phyloP scores from a whole-genome alignment of 2,113 vertebrate species.

The Pluvialis apricaria region DNA sequence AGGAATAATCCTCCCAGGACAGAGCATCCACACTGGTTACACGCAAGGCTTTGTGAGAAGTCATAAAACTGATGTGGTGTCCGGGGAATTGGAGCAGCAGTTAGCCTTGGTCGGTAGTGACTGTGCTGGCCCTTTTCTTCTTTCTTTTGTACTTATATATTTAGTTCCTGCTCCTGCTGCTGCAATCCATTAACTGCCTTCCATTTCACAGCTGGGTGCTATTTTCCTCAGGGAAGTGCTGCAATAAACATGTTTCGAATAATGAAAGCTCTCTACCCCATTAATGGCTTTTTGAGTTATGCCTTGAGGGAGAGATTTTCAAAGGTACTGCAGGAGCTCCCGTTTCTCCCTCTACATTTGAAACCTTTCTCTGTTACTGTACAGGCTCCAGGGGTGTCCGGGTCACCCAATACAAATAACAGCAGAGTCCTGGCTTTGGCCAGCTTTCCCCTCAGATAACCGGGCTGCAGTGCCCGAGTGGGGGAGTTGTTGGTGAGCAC shows the following conservation, averaged over 20 bases:
- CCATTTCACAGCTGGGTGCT: neutral
- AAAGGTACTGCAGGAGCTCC: neutral
- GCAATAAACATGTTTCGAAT: neutral
- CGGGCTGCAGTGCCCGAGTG: fast-evolving
- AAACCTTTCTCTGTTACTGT: neutral
- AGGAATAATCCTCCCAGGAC: neutral
- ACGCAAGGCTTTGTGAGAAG: neutral
- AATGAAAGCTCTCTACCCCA: neutral
- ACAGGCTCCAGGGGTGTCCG: neutral
- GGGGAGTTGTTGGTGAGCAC: neutral
- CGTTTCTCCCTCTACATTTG: neutral
- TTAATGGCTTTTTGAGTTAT: neutral
- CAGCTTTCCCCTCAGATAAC: neutral
- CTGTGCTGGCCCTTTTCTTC: neutral
- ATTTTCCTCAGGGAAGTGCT: neutral
- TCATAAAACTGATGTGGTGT: neutral
- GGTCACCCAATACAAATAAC: neutral
- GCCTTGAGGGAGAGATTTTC: neutral
- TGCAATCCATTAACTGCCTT: neutral
- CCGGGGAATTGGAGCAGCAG: neutral
- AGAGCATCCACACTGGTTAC: neutral
- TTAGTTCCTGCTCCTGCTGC: neutral
- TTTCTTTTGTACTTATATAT: neutral
- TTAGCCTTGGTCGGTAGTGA: neutral
- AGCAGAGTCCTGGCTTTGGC: neutral